Evolutionary conservation across 2,113 vertebrate species (phyloP), one percentile per base, ranked within the genome.

Genomic region (Barnardius zonarius): DNA sequence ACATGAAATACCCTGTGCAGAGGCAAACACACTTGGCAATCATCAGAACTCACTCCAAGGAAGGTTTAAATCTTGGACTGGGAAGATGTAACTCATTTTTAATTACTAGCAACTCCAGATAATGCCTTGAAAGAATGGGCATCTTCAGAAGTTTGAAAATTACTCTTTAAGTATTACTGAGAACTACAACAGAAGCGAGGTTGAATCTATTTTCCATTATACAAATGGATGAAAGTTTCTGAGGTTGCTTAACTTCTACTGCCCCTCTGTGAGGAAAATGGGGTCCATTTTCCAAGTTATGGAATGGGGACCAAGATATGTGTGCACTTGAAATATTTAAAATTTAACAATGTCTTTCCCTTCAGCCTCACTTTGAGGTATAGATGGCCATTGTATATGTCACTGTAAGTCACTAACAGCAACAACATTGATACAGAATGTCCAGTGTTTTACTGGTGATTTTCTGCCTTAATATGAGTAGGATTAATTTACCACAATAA

Each of bases 261-360:
- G 13, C 5, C 25, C 4, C 39, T n/a, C 18, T 7, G 5, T 48
- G 69, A 70, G 14, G 7, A 39, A 88, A 80, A 83, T 10, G 6
- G 8, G 12, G 17, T 76, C 8, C 4, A 63, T 2, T 59, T 59
- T 59, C 55, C 55, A 59, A n/a, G 33, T 23, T 22, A 59, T 23
- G 55, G 33, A 59, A 57, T 57, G 19, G 31, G 19, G 19, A 57
- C 19, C 55, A 57, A 69, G 5, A n/a, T 11, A 43, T 0, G 0
- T 25, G 24, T 6, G 23, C 31, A 46, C 31, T 86, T 16, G 35
- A 85, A 41, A 93, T 9, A 79, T 3, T 7, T 39, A 51, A 30
- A 75, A 63, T 83, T 85, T 64, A 85, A 51, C 64, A 33, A 9
- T 2, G 2, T 37, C n/a, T 52, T 77, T 90, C 33, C 64, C 5